A percentile compares a stretch with the other conserved stretches of the same genome.
Conservation (phyloP, 2,113 vertebrate genomes). For the Odontophorus gujanensis region DNA sequence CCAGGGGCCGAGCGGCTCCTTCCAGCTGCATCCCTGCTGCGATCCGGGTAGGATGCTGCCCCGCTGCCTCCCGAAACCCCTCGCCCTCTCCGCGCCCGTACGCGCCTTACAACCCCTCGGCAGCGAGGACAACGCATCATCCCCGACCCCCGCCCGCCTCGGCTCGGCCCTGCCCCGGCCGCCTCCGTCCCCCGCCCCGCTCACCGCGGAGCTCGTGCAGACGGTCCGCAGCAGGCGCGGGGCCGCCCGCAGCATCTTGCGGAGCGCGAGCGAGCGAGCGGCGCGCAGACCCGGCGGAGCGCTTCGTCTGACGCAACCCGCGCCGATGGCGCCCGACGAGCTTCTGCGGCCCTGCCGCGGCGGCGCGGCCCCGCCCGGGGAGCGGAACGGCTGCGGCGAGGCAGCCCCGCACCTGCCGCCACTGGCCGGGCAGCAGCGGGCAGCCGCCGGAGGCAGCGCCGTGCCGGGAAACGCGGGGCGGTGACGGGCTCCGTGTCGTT, state of each 20-base stretch:
- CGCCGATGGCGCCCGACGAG: neutral
- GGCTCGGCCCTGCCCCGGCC: neutral
- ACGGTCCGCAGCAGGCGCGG: constrained; percentile 83
- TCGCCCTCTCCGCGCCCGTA: neutral
- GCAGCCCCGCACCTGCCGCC: neutral
- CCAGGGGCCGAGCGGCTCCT: neutral
- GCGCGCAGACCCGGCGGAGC: neutral
- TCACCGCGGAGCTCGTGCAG: constrained; percentile 87
- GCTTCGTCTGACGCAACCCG: constrained; percentile 16
- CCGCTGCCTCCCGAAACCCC: neutral
- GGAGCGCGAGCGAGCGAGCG: neutral
- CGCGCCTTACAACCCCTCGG: neutral
- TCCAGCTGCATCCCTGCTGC: too few relatives aligned
- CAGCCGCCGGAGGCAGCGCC: too few relatives aligned
- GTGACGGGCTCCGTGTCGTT: neutral
- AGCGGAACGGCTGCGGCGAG: too few relatives aligned
- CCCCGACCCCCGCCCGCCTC: neutral
- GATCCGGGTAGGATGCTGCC: too few relatives aligned
- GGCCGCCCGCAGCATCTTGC: constrained; percentile 85
- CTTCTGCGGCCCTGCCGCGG: neutral
- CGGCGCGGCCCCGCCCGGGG: neutral
- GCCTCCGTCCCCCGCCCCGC: constrained; percentile 37
- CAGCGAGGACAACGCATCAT: neutral
- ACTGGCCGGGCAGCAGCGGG: too few relatives aligned
- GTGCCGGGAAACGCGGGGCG: too few relatives aligned